Base-by-base conservation (phyloP, 2,113 vertebrate genomes). In the Peucedramus taeniatus region DNA sequence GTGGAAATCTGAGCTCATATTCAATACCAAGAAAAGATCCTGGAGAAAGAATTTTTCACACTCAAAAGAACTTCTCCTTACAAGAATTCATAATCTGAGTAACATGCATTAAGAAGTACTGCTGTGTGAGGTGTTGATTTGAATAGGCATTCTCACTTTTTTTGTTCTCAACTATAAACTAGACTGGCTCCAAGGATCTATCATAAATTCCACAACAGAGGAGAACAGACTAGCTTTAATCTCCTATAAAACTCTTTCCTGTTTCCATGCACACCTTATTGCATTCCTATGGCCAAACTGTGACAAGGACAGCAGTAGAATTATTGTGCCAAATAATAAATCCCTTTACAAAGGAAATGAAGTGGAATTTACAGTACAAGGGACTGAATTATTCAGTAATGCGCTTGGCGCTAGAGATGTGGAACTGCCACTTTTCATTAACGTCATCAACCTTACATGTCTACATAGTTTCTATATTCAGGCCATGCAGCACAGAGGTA, bases 361-460 rank as follows among this genome's bases (percentile, higher is more conserved):
- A 83, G 5, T 74, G 31, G 77, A 83, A 7, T 74, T 28, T 63
- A 63, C 8, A 80, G 71, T 50, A 90, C 16, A 51, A 79, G 57
- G 49, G 44, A n/a, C 68, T 94, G 80, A 88, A 91, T 95, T 80
- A 92, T 93, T 88, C 68, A 93, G 76, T 28, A 82, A 82, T 14
- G 53, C 49, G 37, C 53, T 87, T 75, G 56, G 87, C 90, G 68
- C 56, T 75, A 13, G 69, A 87, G 56, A 93, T 66, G 81, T 17
- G 33, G 59, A 87, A 35, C 51, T 84, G 93, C 53, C 11, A 0
- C 39, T 91, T 82, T 31, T 37, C 51, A n/a, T 89, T 56, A 86
- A 13, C 22, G 21, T 85, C 65, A 66, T 17, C 64, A 49, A 6
- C 27, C 35, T 75, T 28, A 17, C 39, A 66, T 59, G 60, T 35